Percentiles rank a stretch among this genome's conserved stretches.
Conservation (phyloP, 1,140 invertebrate species). For the Cherax quadricarinatus region DNA sequence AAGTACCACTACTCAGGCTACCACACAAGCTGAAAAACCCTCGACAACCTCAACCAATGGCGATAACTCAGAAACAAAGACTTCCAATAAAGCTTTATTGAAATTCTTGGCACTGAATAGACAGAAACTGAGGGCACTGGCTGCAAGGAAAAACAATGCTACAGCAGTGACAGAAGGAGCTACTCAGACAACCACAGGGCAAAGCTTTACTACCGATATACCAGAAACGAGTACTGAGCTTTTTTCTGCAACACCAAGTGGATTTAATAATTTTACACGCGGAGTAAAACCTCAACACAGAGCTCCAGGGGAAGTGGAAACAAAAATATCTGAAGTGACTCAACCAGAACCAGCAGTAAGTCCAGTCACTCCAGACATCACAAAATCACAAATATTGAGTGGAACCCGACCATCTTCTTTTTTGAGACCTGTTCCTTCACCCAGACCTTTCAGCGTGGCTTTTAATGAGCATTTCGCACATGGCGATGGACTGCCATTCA, state of each 20-base stretch:
- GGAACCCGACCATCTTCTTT: neutral
- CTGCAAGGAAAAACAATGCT: conserved; percentile 1
- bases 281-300: neutral
- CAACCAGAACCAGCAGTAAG: neutral
- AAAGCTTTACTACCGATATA: neutral
- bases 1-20: neutral
- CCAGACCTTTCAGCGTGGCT: neutral
- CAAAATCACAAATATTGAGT: neutral
- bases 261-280: neutral
- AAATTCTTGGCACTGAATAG: conserved; percentile 41
- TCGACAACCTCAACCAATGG: neutral
- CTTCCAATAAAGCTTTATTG: neutral
- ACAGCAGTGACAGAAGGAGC: neutral
- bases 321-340: conserved; percentile 8
- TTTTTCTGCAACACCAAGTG: neutral
- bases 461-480: neutral
- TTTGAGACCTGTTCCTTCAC: conserved; percentile 20
- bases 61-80: neutral
- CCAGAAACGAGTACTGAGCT: neutral
- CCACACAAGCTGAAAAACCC: no score
- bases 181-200: neutral
- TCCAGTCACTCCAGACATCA: neutral
- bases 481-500: neutral
- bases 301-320: neutral
- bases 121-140: conserved; percentile 6